Evolutionary conservation across 2,888 invertebrate genomes (phyloP).

Genomic region (Tenodera sinensis): DNA sequence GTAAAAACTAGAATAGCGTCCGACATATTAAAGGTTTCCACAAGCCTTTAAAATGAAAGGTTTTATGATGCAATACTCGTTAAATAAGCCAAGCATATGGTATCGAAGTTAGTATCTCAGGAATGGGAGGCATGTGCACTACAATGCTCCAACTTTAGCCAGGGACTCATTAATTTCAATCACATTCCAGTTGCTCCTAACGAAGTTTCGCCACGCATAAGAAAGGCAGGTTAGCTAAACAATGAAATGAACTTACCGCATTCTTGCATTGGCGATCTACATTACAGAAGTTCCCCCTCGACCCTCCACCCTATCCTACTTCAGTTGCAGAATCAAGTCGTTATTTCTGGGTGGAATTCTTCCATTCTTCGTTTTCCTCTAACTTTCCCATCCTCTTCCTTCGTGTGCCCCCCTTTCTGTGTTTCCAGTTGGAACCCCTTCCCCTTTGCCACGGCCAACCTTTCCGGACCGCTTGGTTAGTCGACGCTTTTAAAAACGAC

Average conservation of each 20-base stretch:
- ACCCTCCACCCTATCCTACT: neutral
- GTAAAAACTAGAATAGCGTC: too few relatives aligned
- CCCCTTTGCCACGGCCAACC: constrained; percentile 6
- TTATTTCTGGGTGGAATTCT: constrained; percentile 21
- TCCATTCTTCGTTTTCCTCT: constrained; percentile 5
- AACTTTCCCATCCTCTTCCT: neutral
- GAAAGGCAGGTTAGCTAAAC: neutral
- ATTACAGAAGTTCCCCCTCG: neutral
- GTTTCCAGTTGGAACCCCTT: neutral
- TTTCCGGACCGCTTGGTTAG: constrained; percentile 26
- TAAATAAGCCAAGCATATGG: neutral
- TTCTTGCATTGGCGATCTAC: neutral
- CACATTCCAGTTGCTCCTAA: neutral
- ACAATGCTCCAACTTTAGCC: neutral
- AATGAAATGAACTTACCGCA: neutral
- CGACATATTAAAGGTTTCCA: too few relatives aligned
- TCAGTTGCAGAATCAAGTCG: constrained; percentile 20
- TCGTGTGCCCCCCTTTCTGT: neutral
- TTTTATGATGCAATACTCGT: neutral
- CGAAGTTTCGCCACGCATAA: neutral
- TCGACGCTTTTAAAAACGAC: constrained; percentile 29
- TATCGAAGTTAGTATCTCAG: neutral
- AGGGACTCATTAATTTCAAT: neutral
- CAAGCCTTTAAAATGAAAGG: neutral
- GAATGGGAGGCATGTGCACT: neutral